Evolutionary conservation across 2,113 vertebrate species (phyloP), one percentile per base, ranked within the genome.

Genomic region (Cryptotis parvus): DNA sequence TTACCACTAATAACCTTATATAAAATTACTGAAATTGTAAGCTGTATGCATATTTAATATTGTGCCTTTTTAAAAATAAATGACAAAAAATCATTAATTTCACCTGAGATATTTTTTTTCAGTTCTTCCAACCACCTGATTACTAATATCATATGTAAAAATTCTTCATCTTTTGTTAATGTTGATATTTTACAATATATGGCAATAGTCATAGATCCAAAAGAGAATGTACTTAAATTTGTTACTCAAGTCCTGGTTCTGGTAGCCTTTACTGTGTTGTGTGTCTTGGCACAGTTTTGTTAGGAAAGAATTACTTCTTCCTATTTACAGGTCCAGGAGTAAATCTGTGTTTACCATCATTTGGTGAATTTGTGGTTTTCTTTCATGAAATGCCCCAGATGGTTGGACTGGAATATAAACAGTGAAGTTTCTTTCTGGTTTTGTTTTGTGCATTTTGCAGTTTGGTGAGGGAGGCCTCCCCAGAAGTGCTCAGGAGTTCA

Each of bases 31-130:
- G 18, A 58, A 63, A 82, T 90, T 85, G 9, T 49, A 87, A 41
- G n/a, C 52, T 84, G 8, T 79, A 35, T 33, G 24, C 7, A 43
- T 22, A 29, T 9, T 89, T 89, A 15, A 37, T 78, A 87, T 74
- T 87, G 43, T 90, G 26, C 15, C 87, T 87, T 94, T 49, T 49
- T 49, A 49, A 10, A 49, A 68, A 33, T 66, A 68, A 68, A 78
- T 78, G 49, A 78, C 43, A 78, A 58, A 15, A 55, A 77, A 27
- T 78, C 52, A 55, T 65, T 49, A 65, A 41, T 63, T 80, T 63
- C 37, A n/a, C 29, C 27, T 80, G 35, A 63, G 63, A 20, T 26
- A 41, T 41, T 39, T 65, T 80, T 43, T n/a, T 58, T 81, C 10
- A 24, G 31, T 43, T 65, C 31, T 76, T 43, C 41, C 65, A 49